Evolutionary conservation across 2,888 invertebrate genomes (phyloP), one percentile per base, ranked within the genome.

Genomic region (Branchellion lobata): DNA sequence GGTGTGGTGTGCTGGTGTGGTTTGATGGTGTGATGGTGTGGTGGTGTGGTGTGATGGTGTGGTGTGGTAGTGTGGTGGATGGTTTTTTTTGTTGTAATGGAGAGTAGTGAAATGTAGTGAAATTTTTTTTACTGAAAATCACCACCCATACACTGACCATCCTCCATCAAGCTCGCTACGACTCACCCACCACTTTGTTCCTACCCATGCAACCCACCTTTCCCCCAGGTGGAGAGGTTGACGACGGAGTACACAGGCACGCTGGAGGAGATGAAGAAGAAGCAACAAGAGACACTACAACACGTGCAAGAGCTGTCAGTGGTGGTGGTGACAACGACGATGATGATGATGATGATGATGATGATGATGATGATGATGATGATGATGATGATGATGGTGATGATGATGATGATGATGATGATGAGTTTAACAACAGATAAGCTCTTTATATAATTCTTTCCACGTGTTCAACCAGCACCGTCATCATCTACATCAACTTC

Each of bases 221-320:
- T 47, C 47, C 8, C 8, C 5, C n/a, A 77, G 77, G 77, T 77
- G n/a, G 77, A 77, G 65, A 77, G 61, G 61, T 57, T 77, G 77
- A 77, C 77, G 24, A 24, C 31, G 24, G 77, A 77, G n/a, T 77
- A 61, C 53, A 53, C 77, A 21, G 27, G 11, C 21, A 77, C n/a
- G 24, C 53, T 77, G 21, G 77, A 77, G n/a, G 34, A 11, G 2
- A n/a, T 77, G 31, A 57, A 27, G 34, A 24, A 61, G 65, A 61
- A 53, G 33, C 24, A 53, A 0, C 57, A 77, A 61, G 27, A 53
- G 31, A 65, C 77, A 1, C 33, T 57, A 24, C 31, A 21, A 18
- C 57, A 77, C 21, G 40, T 53, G 14, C 61, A 36, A 33, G n/a
- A 1, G 33, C 61, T 61, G 65, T 31, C 31, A 21, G 34, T 33